phyloP scores from a whole-genome alignment of 2,888 invertebrate species.

The Amblyteles armatorius region DNA sequence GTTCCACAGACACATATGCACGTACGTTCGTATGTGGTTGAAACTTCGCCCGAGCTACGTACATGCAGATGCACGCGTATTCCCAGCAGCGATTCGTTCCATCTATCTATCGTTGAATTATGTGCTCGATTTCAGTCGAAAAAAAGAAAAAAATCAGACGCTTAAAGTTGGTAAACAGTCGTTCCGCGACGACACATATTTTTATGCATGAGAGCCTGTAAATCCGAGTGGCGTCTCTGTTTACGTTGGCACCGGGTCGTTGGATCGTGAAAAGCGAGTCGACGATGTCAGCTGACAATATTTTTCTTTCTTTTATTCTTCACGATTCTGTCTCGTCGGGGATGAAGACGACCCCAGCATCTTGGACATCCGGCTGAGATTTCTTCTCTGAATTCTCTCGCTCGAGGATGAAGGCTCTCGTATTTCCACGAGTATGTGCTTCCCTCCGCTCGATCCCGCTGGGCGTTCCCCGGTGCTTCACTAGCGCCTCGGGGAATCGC shows the following conservation, averaged over 20 bases:
- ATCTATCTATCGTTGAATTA: slow-evolving; percentile 48
- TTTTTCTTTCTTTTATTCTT: slow-evolving; percentile 25
- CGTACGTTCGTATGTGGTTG: slow-evolving; percentile 30
- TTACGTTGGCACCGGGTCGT: slow-evolving; percentile 36
- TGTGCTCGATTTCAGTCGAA: slow-evolving; percentile 40
- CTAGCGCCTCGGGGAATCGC: slow-evolving; percentile 30
- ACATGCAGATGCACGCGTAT: slow-evolving; percentile 15
- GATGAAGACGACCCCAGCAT: slow-evolving; percentile 41
- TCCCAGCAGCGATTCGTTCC: slow-evolving; percentile 19
- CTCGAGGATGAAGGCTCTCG: slow-evolving; percentile 30
- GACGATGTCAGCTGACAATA: slow-evolving; percentile 29
- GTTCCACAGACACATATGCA: slow-evolving; percentile 10
- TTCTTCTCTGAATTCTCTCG: slow-evolving; percentile 49
- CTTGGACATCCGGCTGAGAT: slow-evolving; percentile 51
- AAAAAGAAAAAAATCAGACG: slow-evolving; percentile 42
- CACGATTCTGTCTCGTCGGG: slow-evolving; percentile 31
- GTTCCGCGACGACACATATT: slow-evolving; percentile 55
- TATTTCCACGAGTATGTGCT: slow-evolving; percentile 33
- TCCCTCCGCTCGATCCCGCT: slow-evolving; percentile 21
- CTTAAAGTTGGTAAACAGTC: slow-evolving; percentile 60
- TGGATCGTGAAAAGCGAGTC: slow-evolving; percentile 29
- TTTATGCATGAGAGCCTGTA: slow-evolving; percentile 37
- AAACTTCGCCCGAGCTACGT: slow-evolving; percentile 43
- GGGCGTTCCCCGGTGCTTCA: slow-evolving; percentile 16
- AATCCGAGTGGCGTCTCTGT: slow-evolving; percentile 48